Percentiles rank a stretch among this genome's conserved stretches.
Conservation (phyloP, 2,888 invertebrate genomes). For the Phasia obesa region DNA sequence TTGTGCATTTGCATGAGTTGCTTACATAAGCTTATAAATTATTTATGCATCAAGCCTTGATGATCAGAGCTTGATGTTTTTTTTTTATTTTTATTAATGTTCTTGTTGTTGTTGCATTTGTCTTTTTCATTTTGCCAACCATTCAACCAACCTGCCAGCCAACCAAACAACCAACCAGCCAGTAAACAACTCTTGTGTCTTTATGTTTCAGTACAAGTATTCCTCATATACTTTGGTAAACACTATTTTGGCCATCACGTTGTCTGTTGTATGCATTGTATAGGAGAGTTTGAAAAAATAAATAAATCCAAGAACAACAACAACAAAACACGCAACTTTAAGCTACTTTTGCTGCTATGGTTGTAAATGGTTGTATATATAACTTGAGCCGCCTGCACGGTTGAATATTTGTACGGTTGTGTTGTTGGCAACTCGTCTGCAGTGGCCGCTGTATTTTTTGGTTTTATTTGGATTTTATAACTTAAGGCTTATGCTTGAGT, state of each 20-base stretch:
- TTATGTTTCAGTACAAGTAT: conserved; percentile 28
- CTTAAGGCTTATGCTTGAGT: conserved; percentile 37
- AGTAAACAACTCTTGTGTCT: conserved; percentile 41
- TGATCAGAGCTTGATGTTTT: conserved; percentile 59
- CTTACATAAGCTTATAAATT: conserved; percentile 65
- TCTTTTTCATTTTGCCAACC: conserved; percentile 35
- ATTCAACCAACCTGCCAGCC: conserved; percentile 27
- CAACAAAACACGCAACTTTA: conserved; percentile 51
- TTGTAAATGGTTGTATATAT: background rate
- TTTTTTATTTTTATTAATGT: background rate
- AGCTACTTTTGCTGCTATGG: conserved; percentile 43
- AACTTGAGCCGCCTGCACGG: background rate
- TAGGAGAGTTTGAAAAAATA: conserved; percentile 4
- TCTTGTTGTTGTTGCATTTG: background rate
- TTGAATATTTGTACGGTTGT: background rate
- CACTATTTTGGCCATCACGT: conserved; percentile 62
- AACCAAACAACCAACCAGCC: conserved; percentile 19
- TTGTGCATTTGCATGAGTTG: conserved; percentile 66
- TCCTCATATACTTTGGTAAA: conserved; percentile 64
- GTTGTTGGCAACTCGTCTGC: conserved; percentile 36
- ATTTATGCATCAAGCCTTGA: conserved; percentile 65
- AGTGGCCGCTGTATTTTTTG: conserved; percentile 18
- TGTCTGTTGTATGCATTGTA: conserved; percentile 51
- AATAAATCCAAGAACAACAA: conserved; percentile 6
- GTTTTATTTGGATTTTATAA: conserved; percentile 49